Evolutionary conservation across 2,113 vertebrate genomes (phyloP), one percentile per base, ranked within the genome.

Genomic region (Syrmaticus mikado): DNA sequence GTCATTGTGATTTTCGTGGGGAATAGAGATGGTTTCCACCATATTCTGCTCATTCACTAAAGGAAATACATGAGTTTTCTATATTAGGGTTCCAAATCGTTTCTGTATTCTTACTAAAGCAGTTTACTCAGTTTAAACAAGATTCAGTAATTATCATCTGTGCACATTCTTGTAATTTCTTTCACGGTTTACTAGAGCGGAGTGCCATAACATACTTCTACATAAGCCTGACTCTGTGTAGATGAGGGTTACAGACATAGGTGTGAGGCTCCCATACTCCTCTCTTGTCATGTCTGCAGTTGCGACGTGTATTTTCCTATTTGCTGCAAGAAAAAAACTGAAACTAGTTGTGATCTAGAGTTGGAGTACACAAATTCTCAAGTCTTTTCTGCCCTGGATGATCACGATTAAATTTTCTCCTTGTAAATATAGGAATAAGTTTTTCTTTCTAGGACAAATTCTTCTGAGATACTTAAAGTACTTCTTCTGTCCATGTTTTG

Each of bases 221-320:
- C 43, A 73, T 45, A 53, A 65, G 5, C 27, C 13, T 62, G 40
- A 57, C 48, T 72, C 67, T 40, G 48, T 3, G 11, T 2, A 41
- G 25, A 46, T 4, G 5, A 16, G 5, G 20, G 12, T 57, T 52
- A 68, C 17, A 82, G 48, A 72, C 1, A 8, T 1, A n/a, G 0
- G 0, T 21, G 4, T 24, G 28, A 89, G 21, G 28, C 5, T 82
- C 58, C 68, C 0, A 1, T 41, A 58, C 55, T 8, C 19, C 34
- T 34, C 25, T 43, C 14, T 2, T 38, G 11, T 3, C 45, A 21
- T 45, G 24, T 13, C 25, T 68, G 5, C 7, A 50, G 2, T 41
- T 84, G 21, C 34, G 27, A 5, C 7, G 30, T 17, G 28, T 85
- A 4, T 80, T 77, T 85, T n/a, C 60, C 12, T 24, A 62, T 1